Conservation (phyloP, 2,888 invertebrate species). For the Pyrrhosoma nymphula region DNA sequence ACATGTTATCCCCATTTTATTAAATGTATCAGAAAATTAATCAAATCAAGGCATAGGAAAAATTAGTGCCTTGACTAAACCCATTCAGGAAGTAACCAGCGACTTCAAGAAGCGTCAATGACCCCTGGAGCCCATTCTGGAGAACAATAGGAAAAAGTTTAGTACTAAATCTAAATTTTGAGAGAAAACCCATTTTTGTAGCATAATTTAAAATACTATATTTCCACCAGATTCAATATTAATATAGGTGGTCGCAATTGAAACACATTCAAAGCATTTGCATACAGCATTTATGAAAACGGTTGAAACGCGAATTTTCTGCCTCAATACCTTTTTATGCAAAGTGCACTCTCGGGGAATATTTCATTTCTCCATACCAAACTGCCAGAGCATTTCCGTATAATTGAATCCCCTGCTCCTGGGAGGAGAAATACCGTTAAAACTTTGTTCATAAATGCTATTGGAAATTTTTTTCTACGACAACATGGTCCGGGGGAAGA, state of each 20-base stretch:
- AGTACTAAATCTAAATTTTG: no score
- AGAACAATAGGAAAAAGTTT: no score
- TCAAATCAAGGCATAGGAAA: no score
- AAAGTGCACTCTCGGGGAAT: not conserved
- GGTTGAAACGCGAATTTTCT: not conserved
- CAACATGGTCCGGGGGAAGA: not conserved
- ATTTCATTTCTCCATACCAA: not conserved
- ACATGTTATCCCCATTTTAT: no score
- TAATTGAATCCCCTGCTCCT: not conserved
- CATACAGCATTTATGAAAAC: not conserved
- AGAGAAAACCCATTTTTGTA: no score
- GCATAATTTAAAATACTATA: not conserved
- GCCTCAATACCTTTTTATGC: not conserved
- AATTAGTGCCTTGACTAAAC: no score
- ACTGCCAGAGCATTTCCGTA: not conserved
- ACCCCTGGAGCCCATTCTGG: no score
- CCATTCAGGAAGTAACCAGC: no score
- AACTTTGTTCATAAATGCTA: not conserved
- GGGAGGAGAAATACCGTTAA: not conserved
- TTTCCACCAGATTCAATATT: not conserved
- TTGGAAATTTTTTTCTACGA: not conserved
- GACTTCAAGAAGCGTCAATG: no score
- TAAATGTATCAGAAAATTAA: no score
- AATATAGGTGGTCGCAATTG: not conserved
- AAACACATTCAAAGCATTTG: not conserved